Evolutionary conservation across 2,888 invertebrate genomes (phyloP).

Genomic region (Mimas tiliae): DNA sequence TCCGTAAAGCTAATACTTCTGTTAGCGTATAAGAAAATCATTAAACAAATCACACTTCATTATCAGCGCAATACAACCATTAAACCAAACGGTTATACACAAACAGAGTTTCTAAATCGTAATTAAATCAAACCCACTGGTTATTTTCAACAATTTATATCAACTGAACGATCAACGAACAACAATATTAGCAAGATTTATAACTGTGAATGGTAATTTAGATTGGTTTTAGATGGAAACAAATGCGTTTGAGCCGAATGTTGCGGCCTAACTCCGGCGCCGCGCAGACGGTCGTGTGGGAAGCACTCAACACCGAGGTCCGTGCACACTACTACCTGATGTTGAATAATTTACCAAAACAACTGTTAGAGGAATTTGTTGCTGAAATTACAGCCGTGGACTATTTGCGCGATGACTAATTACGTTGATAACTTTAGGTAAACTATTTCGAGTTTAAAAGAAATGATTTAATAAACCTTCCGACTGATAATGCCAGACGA

Average conservation of each 20-base stretch:
- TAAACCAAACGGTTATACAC: not conserved
- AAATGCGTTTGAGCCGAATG: constrained; percentile 32
- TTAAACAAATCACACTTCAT: constrained; percentile 22
- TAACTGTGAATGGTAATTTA: constrained; percentile 40
- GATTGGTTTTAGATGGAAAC: constrained; percentile 44
- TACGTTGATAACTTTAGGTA: not conserved
- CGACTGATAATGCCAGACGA: too few species aligned
- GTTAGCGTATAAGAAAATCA: not conserved
- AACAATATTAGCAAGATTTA: constrained; percentile 33
- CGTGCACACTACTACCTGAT: constrained; percentile 8
- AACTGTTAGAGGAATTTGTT: constrained; percentile 39
- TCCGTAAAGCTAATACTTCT: not conserved
- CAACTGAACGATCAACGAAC: constrained; percentile 22
- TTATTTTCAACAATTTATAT: constrained; percentile 26
- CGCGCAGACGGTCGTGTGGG: constrained; percentile 49
- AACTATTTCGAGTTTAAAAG: not conserved
- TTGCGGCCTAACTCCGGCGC: constrained; percentile 34
- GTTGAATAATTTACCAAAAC: constrained; percentile 26
- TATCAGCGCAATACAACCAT: constrained; percentile 13
- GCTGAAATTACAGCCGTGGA: constrained; percentile 1
- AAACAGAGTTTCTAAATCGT: constrained; percentile 21
- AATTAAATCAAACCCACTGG: constrained; percentile 21
- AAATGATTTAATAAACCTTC: too few species aligned
- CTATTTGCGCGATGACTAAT: not conserved
- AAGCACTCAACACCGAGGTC: too few species aligned